phyloP scores from a whole-genome alignment of 2,797 vertebrate species.

The Alosa sapidissima region DNA sequence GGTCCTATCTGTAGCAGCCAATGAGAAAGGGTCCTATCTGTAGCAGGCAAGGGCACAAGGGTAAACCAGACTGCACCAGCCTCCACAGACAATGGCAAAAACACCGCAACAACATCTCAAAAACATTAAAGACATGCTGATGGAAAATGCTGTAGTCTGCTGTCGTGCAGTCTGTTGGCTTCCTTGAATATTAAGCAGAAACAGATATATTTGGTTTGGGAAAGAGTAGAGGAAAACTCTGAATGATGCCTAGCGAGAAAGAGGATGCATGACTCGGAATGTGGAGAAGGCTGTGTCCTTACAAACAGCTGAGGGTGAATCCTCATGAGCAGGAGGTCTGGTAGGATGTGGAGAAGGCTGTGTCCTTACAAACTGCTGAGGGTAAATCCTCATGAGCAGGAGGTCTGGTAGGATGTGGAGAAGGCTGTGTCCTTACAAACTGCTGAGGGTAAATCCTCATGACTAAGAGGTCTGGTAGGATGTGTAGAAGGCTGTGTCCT shows the following conservation, averaged over 20 bases:
- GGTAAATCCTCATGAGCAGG: too few species aligned
- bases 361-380: too few species aligned
- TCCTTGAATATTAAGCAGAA: background rate
- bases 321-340: background rate
- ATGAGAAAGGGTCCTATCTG: background rate
- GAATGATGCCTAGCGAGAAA: background rate
- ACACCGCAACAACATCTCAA: background rate
- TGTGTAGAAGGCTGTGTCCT: too few species aligned
- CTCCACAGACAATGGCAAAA: background rate
- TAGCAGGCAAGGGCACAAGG: background rate
- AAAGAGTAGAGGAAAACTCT: background rate
- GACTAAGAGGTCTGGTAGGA: too few species aligned
- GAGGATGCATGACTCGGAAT: background rate
- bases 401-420: too few species aligned
- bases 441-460: too few species aligned
- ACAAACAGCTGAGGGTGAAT: background rate
- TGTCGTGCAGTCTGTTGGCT: background rate
- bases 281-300: background rate
- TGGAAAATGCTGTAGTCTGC: background rate
- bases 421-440: too few species aligned
- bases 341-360: too few species aligned
- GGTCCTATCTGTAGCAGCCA: background rate
- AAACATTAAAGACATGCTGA: background rate
- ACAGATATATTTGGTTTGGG: background rate
- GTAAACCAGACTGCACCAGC: background rate